These are phyloP conservation scores for Pseudomugil tenellus DNA, from an alignment of 2,797 vertebrate genomes.

Conservation along the genomic window DNA sequence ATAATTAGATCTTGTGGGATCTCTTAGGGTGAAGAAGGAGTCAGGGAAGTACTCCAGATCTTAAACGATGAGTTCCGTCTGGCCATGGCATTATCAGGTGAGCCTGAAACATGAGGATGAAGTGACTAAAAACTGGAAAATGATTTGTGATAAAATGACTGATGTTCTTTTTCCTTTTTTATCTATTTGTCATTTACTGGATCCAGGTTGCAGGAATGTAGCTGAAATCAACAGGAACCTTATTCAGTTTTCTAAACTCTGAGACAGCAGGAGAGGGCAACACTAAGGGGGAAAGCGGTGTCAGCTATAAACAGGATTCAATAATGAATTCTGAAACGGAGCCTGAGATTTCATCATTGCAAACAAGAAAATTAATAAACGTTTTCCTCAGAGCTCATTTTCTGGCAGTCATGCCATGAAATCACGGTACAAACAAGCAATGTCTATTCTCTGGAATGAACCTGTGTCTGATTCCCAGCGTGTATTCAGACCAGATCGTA, in stretches of 20 bases:
- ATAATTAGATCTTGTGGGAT: constrained; percentile 4
- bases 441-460: constrained; percentile 7
- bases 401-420: not conserved
- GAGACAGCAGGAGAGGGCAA: constrained; percentile 58
- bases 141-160: not conserved
- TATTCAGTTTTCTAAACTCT: constrained; percentile 89
- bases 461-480: not conserved
- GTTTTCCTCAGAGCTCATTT: constrained; percentile 18
- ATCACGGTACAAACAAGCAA: constrained; percentile 1
- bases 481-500: constrained; percentile 26
- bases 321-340: not conserved
- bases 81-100: constrained; percentile 92
- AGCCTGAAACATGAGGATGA: constrained; percentile 33
- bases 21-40: constrained; percentile 90
- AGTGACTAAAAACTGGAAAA: not conserved
- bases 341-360: constrained; percentile 7
- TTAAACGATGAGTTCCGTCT: constrained; percentile 91
- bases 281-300: constrained; percentile 4
- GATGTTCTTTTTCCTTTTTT: not conserved
- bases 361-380: not conserved
- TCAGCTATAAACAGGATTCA: constrained; percentile 6
- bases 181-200: not conserved
- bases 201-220: constrained; percentile 88
- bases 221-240: constrained; percentile 90
- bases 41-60: constrained; percentile 89